These are phyloP conservation scores for Amphiprion percula DNA, from an alignment of 2,113 vertebrate species.

Conservation along the genomic window DNA sequence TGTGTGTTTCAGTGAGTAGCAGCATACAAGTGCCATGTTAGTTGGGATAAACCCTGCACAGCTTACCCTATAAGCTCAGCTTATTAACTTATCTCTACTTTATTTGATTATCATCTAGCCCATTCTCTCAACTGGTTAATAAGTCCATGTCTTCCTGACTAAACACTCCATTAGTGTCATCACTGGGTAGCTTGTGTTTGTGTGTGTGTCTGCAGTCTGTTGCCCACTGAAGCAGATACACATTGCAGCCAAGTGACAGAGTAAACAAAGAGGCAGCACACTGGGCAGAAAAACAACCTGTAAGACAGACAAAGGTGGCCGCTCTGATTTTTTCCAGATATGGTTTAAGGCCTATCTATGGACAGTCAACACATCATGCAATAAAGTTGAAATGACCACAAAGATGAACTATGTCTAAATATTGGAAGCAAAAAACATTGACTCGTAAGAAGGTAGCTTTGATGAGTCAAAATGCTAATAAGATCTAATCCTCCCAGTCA, in stretches of 20 bases:
- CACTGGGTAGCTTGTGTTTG: slow-evolving; percentile 30
- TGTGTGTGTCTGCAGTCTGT: slow-evolving; percentile 1
- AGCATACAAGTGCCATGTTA: slow-evolving; percentile 26
- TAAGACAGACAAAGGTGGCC: slow-evolving; percentile 28
- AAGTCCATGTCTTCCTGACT: slow-evolving; percentile 60
- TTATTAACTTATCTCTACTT: slow-evolving; percentile 72
- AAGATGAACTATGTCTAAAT: not conserved
- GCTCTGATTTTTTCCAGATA: not conserved
- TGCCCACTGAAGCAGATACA: slow-evolving; percentile 53
- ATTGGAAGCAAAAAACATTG: not conserved
- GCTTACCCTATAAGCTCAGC: slow-evolving; percentile 46
- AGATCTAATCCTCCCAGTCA: not conserved
- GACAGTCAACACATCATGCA: slow-evolving; percentile 4
- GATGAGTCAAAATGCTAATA: not conserved
- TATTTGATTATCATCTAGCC: slow-evolving; percentile 66
- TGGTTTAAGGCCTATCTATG: not conserved
- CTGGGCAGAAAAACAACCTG: slow-evolving; percentile 51
- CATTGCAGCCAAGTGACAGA: slow-evolving; percentile 53
- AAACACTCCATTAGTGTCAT: slow-evolving; percentile 75
- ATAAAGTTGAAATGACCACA: not conserved
- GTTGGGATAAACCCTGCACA: slow-evolving; percentile 35
- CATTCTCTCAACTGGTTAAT: slow-evolving; percentile 63
- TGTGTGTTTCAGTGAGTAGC: slow-evolving; percentile 6
- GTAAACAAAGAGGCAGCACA: slow-evolving; percentile 58
- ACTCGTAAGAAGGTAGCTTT: not conserved